Conservation (phyloP, 2,113 vertebrate genomes). For the Rhynchopsitta pachyrhyncha region DNA sequence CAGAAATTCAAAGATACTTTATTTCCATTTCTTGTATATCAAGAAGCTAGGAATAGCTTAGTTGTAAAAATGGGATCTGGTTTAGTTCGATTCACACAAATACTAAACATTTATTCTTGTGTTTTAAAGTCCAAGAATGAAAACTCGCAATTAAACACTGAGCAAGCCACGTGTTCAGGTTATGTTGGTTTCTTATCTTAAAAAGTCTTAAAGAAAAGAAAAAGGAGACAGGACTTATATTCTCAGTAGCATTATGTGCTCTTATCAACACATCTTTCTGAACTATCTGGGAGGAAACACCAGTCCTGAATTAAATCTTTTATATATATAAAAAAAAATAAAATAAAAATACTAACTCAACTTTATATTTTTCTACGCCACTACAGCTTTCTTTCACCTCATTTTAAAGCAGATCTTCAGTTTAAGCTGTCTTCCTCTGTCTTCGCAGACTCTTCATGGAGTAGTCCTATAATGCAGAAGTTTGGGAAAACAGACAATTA, state of each 20-base stretch:
- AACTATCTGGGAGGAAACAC: constrained; percentile 78
- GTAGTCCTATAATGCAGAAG: constrained; percentile 81
- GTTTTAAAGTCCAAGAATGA: constrained; percentile 83
- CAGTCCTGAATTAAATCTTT: constrained; percentile 80
- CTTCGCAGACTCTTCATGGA: constrained; percentile 83
- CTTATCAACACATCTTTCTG: constrained; percentile 78
- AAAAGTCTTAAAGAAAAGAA: constrained; percentile 80
- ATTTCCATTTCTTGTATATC: constrained; percentile 81
- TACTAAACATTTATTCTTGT: constrained; percentile 81
- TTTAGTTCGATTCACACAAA: constrained; percentile 80
- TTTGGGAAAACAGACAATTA: constrained; percentile 78
- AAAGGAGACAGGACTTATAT: constrained; percentile 80
- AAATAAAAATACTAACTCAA: constrained; percentile 73
- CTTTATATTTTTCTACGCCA: constrained; percentile 90
- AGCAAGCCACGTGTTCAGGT: constrained; percentile 81
- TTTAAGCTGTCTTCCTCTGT: constrained; percentile 82
- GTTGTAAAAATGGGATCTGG: constrained; percentile 81
- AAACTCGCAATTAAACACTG: constrained; percentile 83
- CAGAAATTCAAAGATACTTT: constrained; percentile 85
- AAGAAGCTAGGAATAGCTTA: constrained; percentile 80
- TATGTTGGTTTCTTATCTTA: constrained; percentile 79
- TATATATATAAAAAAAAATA: constrained; percentile 36
- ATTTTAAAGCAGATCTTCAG: constrained; percentile 95
- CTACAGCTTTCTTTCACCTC: constrained; percentile 99
- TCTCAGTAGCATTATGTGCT: constrained; percentile 80